Percentiles rank a stretch among this genome's conserved stretches.
These are phyloP conservation scores for Acleris emargana DNA, from an alignment of 2,888 invertebrate genomes.

Conservation along the genomic window DNA sequence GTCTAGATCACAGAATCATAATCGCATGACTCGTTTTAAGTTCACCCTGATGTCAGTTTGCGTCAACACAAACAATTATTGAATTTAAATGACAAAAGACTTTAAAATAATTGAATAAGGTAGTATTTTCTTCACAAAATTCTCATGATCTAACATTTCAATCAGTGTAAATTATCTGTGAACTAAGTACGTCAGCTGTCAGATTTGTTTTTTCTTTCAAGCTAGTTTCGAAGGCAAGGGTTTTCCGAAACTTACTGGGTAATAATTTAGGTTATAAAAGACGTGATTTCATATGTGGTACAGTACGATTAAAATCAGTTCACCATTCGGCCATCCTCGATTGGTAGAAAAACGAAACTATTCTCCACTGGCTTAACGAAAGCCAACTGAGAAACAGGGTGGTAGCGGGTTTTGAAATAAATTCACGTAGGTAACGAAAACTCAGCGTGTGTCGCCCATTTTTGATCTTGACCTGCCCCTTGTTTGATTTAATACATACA, in stretches of 20 bases:
- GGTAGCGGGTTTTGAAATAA: too few species aligned
- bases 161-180: too few species aligned
- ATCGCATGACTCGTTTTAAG: conserved; percentile 62
- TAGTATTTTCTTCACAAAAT: not conserved
- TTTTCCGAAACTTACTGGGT: not conserved
- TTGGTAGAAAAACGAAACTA: too few species aligned
- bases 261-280: conserved; percentile 5
- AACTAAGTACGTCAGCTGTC: conserved; percentile 10
- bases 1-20: conserved; percentile 34
- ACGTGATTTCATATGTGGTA: not conserved
- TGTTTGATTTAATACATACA: too few species aligned
- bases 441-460: too few species aligned
- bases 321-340: too few species aligned
- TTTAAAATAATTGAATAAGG: rapidly evolving
- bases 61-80: not conserved
- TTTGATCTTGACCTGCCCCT: too few species aligned
- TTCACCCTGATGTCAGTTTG: conserved; percentile 1
- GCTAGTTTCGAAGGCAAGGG: not conserved
- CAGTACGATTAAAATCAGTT: too few species aligned
- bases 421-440: too few species aligned
- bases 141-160: too few species aligned
- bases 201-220: conserved; percentile 23
- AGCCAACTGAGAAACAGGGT: too few species aligned
- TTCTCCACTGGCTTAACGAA: too few species aligned
- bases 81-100: not conserved